Evolutionary conservation across 2,888 invertebrate genomes (phyloP).

Genomic region (Omphaloscelis lunosa): DNA sequence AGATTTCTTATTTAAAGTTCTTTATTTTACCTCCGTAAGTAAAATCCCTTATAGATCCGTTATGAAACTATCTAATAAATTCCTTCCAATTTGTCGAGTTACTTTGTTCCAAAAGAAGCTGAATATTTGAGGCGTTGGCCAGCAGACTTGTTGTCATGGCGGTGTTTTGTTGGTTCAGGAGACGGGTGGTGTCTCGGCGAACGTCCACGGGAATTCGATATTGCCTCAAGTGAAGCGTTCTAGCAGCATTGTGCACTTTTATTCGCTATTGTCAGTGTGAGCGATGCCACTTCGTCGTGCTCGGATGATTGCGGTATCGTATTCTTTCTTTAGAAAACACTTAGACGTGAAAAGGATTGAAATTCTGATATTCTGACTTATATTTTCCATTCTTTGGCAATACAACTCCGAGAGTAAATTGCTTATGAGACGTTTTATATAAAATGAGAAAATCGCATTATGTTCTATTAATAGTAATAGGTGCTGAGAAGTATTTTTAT

Average conservation of each 20-base stretch:
- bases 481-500: too few relatives aligned
- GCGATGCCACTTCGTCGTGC: conserved; percentile 75
- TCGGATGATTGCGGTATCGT: conserved; percentile 76
- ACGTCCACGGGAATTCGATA: conserved; percentile 80
- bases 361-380: conserved; percentile 55
- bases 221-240: conserved; percentile 81
- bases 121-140: conserved; percentile 55
- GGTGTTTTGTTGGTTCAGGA: conserved; percentile 69
- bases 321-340: conserved; percentile 71
- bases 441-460: not conserved
- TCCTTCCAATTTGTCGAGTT: conserved; percentile 14
- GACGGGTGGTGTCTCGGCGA: conserved; percentile 61
- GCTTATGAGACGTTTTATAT: not conserved
- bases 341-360: conserved; percentile 62
- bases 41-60: not conserved
- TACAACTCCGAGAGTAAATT: conserved; percentile 16
- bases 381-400: conserved; percentile 23
- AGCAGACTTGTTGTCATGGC: conserved; percentile 57
- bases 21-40: not conserved
- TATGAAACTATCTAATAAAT: conserved; percentile 37
- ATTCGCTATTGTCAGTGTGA: conserved; percentile 80
- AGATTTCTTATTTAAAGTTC: conserved; percentile 34
- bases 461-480: not conserved
- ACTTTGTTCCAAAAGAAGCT: conserved; percentile 47
- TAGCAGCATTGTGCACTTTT: conserved; percentile 80